Conservation (phyloP, 2,888 invertebrate species). For the Eulithis testata region DNA sequence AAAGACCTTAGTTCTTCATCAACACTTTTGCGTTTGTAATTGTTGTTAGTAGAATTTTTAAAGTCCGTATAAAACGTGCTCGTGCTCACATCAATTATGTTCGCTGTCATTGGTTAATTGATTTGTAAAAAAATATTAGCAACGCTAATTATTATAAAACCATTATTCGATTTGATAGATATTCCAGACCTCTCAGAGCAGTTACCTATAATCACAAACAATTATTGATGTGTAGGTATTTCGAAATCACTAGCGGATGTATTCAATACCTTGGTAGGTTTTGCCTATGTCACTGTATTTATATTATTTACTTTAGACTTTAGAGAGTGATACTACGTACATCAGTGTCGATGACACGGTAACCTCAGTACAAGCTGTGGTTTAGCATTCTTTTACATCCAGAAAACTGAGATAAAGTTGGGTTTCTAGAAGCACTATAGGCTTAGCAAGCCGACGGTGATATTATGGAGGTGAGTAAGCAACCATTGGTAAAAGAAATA, state of each 20-base stretch:
- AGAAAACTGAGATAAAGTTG: conserved; percentile 1
- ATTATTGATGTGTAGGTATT: conserved; percentile 44
- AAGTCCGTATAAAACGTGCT: conserved; percentile 22
- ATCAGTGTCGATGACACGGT: conserved; percentile 40
- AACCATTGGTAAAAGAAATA: too few relatives aligned
- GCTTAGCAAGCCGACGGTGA: too few relatives aligned
- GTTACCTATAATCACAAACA: conserved; percentile 43
- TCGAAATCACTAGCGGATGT: conserved; percentile 50
- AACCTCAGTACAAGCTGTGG: conserved; percentile 36
- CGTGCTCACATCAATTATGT: conserved; percentile 37
- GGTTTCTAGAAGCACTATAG: not conserved
- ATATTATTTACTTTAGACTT: too few relatives aligned
- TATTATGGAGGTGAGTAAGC: too few relatives aligned
- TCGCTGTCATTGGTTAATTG: conserved; percentile 37
- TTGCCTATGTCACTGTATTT: too few relatives aligned
- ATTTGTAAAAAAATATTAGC: conserved; percentile 39
- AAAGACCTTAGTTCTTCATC: not conserved
- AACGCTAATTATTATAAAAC: conserved; percentile 32
- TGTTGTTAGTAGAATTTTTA: not conserved
- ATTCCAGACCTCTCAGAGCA: conserved; percentile 26
- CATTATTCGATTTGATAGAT: conserved; percentile 25
- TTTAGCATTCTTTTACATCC: conserved; percentile 32
- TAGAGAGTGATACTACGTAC: conserved; percentile 16
- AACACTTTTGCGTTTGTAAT: not conserved
- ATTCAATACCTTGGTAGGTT: conserved; percentile 14